phyloP scores from a whole-genome alignment of 2,797 vertebrate genomes.

The Parauchenoglanis punctatus region DNA sequence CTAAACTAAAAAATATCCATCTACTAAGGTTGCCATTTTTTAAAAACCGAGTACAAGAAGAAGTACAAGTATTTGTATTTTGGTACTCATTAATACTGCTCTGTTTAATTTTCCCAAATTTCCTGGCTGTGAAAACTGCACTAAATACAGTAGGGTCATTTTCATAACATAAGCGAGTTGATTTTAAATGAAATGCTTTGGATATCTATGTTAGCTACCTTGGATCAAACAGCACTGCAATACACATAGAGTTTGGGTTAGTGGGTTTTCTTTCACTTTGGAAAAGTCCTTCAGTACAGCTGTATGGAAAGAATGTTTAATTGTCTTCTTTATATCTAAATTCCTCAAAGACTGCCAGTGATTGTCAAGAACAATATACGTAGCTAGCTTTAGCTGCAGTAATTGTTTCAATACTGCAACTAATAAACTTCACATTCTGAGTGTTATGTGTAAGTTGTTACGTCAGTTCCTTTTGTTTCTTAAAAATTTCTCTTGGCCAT shows the following conservation, averaged over 20 bases:
- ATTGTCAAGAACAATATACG: not conserved
- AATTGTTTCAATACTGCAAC: not conserved
- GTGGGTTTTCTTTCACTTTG: not conserved
- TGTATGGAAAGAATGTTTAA: not conserved
- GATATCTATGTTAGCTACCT: not conserved
- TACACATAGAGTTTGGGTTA: no score
- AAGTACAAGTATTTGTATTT: not conserved
- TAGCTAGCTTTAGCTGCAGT: no score
- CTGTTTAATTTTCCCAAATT: not conserved
- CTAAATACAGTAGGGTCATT: no score
- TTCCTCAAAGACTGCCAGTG: not conserved
- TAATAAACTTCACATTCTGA: no score
- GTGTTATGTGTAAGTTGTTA: not conserved
- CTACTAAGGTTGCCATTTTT: not conserved
- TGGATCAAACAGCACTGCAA: not conserved
- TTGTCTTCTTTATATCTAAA: not conserved
- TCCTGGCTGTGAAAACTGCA: not conserved
- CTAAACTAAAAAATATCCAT: no score
- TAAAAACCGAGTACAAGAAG: not conserved
- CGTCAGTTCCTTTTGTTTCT: not conserved
- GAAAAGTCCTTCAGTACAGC: not conserved
- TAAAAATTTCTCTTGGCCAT: no score
- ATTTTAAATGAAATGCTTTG: not conserved
- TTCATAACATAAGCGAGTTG: not conserved
- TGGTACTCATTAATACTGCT: not conserved